These are phyloP conservation scores for Heliconius charithonia DNA, from an alignment of 2,888 invertebrate genomes.

Conservation along the genomic window DNA sequence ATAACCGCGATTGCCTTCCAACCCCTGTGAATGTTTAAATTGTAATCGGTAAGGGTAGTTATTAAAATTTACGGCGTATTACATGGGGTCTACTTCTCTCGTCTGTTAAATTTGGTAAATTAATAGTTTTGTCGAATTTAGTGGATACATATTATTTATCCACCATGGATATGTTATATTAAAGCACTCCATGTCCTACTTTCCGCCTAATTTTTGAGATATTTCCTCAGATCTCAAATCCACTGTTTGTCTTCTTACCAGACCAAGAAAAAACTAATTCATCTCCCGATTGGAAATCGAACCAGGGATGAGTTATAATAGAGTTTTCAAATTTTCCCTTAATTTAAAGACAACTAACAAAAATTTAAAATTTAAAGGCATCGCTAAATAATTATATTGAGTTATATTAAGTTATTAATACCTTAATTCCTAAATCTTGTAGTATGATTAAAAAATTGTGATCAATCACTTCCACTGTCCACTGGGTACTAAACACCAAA, in stretches of 20 bases:
- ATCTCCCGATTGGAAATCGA: too few species aligned
- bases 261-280: background rate
- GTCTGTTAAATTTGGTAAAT: background rate
- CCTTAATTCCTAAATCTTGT: background rate
- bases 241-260: background rate
- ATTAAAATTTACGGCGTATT: conserved; percentile 19
- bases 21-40: conserved; percentile 35
- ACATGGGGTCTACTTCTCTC: background rate
- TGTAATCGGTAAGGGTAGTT: conserved; percentile 23
- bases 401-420: too few species aligned
- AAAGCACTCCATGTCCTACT: background rate
- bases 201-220: background rate
- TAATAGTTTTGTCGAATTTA: background rate
- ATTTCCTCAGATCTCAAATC: background rate
- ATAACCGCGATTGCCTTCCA: conserved; percentile 25
- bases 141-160: too few species aligned
- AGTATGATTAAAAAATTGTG: background rate
- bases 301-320: too few species aligned
- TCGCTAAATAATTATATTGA: too few species aligned
- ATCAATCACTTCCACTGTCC: conserved; percentile 17
- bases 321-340: background rate
- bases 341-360: too few species aligned
- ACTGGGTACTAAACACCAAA: conserved; percentile 2
- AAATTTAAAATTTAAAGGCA: too few species aligned
- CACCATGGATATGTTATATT: background rate